Evolutionary conservation across 2,797 vertebrate genomes (phyloP).

Genomic region (Ptychadena robeensis): DNA sequence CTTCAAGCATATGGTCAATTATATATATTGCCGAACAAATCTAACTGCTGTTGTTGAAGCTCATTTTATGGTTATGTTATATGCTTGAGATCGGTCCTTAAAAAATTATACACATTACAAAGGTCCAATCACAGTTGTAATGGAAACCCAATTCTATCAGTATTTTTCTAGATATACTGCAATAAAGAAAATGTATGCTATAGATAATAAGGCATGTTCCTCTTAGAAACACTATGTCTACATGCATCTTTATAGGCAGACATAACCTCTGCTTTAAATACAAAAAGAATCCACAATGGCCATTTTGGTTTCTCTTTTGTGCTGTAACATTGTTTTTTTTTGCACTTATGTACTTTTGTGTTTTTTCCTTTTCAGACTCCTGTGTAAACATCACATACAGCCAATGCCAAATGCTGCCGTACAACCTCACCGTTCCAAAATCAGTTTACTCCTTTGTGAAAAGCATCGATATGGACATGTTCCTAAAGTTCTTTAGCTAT

Average conservation of each 20-base stretch:
- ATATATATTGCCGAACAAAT: no score
- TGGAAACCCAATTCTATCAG: no score
- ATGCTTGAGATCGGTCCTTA: no score
- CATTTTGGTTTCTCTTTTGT: background rate
- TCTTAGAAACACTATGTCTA: no score
- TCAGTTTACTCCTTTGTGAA: constrained; percentile 79
- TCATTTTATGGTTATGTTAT: no score
- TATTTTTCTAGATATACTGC: no score
- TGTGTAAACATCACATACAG: constrained; percentile 83
- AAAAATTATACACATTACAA: no score
- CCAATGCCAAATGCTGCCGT: constrained; percentile 90
- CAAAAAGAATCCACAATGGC: background rate
- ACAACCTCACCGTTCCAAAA: constrained; percentile 82
- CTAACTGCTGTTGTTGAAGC: no score
- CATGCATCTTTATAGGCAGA: background rate
- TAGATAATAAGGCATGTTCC: no score
- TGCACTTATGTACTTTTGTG: background rate
- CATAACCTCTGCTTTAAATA: background rate
- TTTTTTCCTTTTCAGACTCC: constrained; percentile 72
- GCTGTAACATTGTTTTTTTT: background rate
- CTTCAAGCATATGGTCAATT: no score
- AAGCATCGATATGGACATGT: constrained; percentile 86
- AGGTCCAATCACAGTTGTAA: no score
- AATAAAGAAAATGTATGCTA: no score
- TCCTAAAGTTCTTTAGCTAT: constrained; percentile 89